Conservation (phyloP, 1,140 invertebrate genomes). For the Brachionus sp. region DNA sequence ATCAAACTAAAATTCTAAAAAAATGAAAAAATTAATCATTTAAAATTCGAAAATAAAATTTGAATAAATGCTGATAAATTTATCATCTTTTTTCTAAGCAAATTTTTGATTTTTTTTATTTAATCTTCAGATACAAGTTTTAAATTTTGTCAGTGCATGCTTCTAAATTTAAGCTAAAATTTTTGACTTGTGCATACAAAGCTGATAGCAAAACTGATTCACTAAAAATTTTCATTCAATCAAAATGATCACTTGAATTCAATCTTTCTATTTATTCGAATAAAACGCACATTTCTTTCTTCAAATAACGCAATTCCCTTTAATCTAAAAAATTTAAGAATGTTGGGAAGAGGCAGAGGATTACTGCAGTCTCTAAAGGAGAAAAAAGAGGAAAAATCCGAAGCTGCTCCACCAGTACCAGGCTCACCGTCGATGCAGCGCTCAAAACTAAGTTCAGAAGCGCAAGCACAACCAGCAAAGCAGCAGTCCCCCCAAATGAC, state of each 20-base stretch:
- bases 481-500: not conserved
- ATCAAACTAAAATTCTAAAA: too few relatives aligned
- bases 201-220: constrained; percentile 1
- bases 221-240: not conserved
- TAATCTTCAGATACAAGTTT: not conserved
- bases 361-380: constrained; percentile 8
- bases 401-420: not conserved
- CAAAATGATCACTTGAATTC: not conserved
- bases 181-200: not conserved
- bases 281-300: not conserved
- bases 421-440: not conserved
- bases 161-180: not conserved
- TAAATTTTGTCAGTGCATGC: constrained; percentile 17
- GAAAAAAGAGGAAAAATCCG: constrained; percentile 38
- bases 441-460: not conserved
- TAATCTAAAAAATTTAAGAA: constrained; percentile 15
- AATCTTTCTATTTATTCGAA: not conserved
- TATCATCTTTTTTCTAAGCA: not conserved
- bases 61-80: too few relatives aligned
- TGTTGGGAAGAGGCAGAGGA: constrained; percentile 12
- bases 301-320: constrained; percentile 24
- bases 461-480: not conserved
- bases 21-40: too few relatives aligned
- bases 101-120: not conserved
- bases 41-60: too few relatives aligned